Conservation (phyloP, 2,113 vertebrate genomes). For the Nipponia nippon region DNA sequence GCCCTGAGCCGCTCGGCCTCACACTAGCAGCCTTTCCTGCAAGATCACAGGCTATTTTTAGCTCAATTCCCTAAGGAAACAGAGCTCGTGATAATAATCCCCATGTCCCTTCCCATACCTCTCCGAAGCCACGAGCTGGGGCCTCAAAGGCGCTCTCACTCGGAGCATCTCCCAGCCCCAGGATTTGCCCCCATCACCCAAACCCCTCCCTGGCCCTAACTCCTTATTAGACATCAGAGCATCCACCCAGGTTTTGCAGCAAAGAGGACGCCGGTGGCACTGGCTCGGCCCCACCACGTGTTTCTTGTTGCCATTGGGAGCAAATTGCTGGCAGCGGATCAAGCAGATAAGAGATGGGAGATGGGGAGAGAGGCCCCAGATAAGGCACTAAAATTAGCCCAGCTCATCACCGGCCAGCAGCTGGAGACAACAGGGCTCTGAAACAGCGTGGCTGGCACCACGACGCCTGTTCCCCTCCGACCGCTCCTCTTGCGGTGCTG, state of each 20-base stretch:
- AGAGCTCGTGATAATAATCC: not conserved
- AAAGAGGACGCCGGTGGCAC: rapidly evolving
- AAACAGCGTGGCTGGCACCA: not conserved
- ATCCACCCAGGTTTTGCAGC: not conserved
- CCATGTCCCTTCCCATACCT: not conserved
- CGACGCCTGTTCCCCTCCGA: rapidly evolving
- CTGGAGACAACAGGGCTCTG: not conserved
- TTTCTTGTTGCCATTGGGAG: slow-evolving; percentile 5
- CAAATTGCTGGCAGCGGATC: not conserved
- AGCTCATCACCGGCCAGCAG: rapidly evolving
- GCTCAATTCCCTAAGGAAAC: not conserved
- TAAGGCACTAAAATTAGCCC: not conserved
- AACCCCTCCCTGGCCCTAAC: not conserved
- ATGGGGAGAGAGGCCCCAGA: not conserved
- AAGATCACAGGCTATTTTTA: not conserved
- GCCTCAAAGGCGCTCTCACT: rapidly evolving
- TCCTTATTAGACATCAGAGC: not conserved
- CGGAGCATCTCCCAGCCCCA: not conserved
- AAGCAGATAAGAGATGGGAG: not conserved
- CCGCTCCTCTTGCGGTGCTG: not conserved
- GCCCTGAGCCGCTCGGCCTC: not conserved
- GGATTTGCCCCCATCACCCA: not conserved
- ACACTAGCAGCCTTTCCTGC: not conserved
- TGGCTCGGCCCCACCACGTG: not conserved
- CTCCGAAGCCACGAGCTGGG: not conserved